Base-by-base conservation (phyloP, 2,113 vertebrate species). In the Ceyx melanurus region DNA sequence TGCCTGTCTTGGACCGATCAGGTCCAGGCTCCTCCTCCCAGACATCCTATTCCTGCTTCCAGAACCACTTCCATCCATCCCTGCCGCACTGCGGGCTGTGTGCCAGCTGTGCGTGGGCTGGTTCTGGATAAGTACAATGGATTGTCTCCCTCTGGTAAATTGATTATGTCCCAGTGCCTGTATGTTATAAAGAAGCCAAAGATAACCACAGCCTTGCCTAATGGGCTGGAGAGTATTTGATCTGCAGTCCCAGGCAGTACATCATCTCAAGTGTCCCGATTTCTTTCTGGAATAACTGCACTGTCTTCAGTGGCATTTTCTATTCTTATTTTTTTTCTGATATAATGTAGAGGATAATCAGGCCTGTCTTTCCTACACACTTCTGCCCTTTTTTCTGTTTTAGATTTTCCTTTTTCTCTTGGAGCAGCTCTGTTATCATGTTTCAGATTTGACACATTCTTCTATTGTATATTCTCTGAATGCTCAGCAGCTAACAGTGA, bases 151-250 rank as follows among this genome's bases (percentile, higher is more conserved):
- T 56, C 82, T 68, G 79, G 71, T 93, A 89, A 95, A 94, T 92
- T 90, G 95, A 92, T 96, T 88, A 71, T 72, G n/a, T 92, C 77
- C 90, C 75, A 51, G 65, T 78, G 84, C 85, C 91, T 81, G 75
- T 92, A 77, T 1, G 1, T 83, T 94, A 84, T 65, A 86, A 67
- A 91, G 89, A 86, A 96, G 79, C 87, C 95, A 93, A 91, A 91
- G 86, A 94, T 94, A 94, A 94, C 92, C 85, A 91, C 91, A 86
- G 91, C 71, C 89, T 92, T 94, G 94, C 96, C 89, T 93, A 95
- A 96, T 91, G 94, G 94, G 88, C 85, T 96, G 92, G 82, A 94
- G 95, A 94, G 76, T 87, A 72, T 94, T 95, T 92, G 91, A 93
- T 94, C 84, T 94, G 71, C 65, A 78, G 87, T 95, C 72, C 85